Conservation (phyloP, 2,797 vertebrate species). For the Anableps anableps region DNA sequence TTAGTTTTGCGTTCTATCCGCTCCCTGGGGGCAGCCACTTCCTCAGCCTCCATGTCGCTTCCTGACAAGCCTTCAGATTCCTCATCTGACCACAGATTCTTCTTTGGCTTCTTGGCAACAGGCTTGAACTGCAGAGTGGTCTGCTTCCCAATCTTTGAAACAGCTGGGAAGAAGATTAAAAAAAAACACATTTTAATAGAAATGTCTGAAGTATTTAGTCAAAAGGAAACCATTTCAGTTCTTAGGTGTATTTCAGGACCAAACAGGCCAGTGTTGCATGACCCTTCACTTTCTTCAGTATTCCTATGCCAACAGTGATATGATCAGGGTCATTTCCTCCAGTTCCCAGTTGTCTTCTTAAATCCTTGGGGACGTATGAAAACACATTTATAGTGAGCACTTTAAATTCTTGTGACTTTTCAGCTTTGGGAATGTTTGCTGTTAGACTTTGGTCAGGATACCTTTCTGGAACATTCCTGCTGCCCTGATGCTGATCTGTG, state of each 20-base stretch:
- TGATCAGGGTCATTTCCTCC: not conserved
- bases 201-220: not conserved
- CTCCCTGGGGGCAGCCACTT: conserved; percentile 66
- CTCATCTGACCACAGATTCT: conserved; percentile 83
- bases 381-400: not conserved
- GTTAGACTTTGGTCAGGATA: not conserved
- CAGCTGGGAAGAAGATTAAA: conserved; percentile 45
- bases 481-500: not conserved
- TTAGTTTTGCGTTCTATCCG: conserved; percentile 75
- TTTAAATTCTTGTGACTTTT: not conserved
- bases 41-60: conserved; percentile 53
- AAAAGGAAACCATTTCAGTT: not conserved
- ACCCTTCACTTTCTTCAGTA: not conserved
- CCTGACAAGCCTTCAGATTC: conserved; percentile 61
- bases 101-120: conserved; percentile 81
- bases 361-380: not conserved
- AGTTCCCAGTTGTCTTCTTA: not conserved
- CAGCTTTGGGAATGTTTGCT: not conserved
- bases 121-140: conserved; percentile 89
- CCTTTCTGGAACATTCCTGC: not conserved
- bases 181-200: not conserved
- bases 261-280: not conserved
- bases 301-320: not conserved
- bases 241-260: no score
- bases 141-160: conserved; percentile 83